Evolutionary conservation across 2,113 vertebrate species (phyloP), one percentile per base, ranked within the genome.

Genomic region (Gobius niger): DNA sequence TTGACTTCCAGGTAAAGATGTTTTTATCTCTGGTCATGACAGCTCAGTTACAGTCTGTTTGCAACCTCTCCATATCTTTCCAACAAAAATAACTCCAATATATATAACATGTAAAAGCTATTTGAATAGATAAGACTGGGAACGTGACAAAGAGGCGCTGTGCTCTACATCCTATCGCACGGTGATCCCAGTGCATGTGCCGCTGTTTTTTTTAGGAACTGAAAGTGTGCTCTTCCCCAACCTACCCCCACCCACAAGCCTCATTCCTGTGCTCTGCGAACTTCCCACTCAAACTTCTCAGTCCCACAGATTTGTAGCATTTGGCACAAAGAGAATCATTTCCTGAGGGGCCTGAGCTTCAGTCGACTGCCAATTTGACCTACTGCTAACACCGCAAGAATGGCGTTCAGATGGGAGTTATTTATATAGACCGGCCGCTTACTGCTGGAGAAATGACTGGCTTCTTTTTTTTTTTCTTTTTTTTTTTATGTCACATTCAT

Each of bases 241-340:
- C n/a, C n/a, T n/a, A n/a, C n/a, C n/a, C n/a, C n/a, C n/a, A n/a
- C n/a, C 44, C 44, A 15, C 66, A 72, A 46, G 14, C 75, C 68
- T 68, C 64, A 52, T 69, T 59, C 61, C 47, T 10, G 0, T 67
- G 75, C 72, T 69, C 70, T 52, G 12, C 74, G 64, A 80, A 76
- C 72, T 75, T 75, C 78, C 81, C 64, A 24, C 70, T 77, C 73
- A 65, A 53, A 49, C 82, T 84, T 63, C 61, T 78, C 72, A 34
- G 11, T 66, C 61, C 63, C 56, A 60, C 56, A 74, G 68, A 70
- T 82, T 34, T 88, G 85, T 90, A 89, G 88, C 82, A 83, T 89
- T 90, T 92, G 90, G 87, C 85, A 77, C 77, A 64, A 7, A 63
- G 61, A 42, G 47, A 46, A 77, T 78, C 70, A 89, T 89, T 90